Evolutionary conservation across 2,113 vertebrate species (phyloP).

Genomic region (Columbina picui): DNA sequence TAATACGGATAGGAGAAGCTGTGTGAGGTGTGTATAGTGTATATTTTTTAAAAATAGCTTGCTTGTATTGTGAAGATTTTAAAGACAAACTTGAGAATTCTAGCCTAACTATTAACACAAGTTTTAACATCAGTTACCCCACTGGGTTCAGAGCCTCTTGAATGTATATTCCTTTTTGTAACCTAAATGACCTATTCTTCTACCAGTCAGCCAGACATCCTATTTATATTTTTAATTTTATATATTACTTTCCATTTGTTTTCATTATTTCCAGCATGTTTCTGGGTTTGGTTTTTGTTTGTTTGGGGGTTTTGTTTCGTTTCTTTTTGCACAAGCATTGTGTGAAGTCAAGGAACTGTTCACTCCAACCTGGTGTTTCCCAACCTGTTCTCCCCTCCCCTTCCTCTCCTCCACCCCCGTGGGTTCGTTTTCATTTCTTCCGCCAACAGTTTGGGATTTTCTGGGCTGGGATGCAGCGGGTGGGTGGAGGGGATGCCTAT

Average conservation of each 20-base stretch:
- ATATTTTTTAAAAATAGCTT: slow-evolving; percentile 88
- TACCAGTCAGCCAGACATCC: slow-evolving; percentile 76
- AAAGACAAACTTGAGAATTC: slow-evolving; percentile 87
- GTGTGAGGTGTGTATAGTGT: slow-evolving; percentile 93
- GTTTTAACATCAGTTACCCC: slow-evolving; percentile 81
- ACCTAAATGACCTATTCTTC: slow-evolving; percentile 79
- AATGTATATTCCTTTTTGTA: slow-evolving; percentile 83
- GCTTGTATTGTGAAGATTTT: slow-evolving; percentile 87
- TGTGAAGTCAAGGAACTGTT: slow-evolving; percentile 69
- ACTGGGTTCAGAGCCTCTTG: slow-evolving; percentile 83
- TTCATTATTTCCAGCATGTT: slow-evolving; percentile 75
- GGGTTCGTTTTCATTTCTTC: slow-evolving; percentile 17
- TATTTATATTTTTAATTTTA: slow-evolving; percentile 83
- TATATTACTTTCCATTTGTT: slow-evolving; percentile 73
- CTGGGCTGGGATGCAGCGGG: slow-evolving; percentile 40
- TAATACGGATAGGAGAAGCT: slow-evolving; percentile 78
- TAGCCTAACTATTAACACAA: slow-evolving; percentile 84
- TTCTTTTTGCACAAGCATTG: slow-evolving; percentile 73
- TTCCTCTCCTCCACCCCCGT: slow-evolving; percentile 31
- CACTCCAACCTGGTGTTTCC: slow-evolving; percentile 49
- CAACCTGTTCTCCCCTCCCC: slow-evolving; percentile 56
- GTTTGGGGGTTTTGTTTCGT: not conserved
- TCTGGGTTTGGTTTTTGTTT: slow-evolving; percentile 36
- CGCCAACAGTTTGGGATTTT: slow-evolving; percentile 58
- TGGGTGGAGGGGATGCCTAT: slow-evolving; percentile 63